A percentile compares a stretch with the other conserved stretches of the same genome.
Conservation (phyloP, 37 sponge, comb jelly and placozoan genomes). For the Oopsacas minuta region DNA sequence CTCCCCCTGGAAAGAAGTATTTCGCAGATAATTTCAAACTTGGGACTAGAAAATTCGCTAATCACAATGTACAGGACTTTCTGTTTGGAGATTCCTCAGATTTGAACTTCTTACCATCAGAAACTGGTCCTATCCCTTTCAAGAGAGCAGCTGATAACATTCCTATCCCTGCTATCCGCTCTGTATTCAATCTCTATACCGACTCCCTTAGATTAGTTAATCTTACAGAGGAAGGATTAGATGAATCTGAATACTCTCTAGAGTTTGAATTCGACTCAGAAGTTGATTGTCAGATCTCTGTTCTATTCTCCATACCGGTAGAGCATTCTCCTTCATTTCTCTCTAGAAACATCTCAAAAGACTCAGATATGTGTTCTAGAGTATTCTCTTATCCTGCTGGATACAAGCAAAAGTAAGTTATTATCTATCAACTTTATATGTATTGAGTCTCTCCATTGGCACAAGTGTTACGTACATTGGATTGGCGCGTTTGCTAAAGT, state of each 20-base stretch:
- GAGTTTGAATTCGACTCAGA: not conserved
- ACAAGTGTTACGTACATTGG: no score
- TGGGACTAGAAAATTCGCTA: not conserved
- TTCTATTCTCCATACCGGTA: not conserved
- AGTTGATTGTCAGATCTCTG: not conserved
- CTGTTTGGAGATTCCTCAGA: not conserved
- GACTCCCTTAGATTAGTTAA: not conserved
- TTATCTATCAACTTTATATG: no score
- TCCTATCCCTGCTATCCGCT: not conserved
- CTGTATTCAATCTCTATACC: not conserved
- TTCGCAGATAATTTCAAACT: constrained; percentile 14
- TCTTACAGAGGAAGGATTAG: not conserved
- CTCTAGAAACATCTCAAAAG: not conserved
- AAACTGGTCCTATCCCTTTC: not conserved
- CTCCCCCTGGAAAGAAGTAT: constrained; percentile 14
- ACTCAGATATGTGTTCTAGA: not conserved
- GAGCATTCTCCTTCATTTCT: not conserved
- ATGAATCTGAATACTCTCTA: not conserved
- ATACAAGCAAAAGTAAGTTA: constrained; percentile 5
- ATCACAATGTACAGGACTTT: not conserved
- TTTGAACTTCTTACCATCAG: not conserved
- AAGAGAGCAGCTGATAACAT: not conserved
- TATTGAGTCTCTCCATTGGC: no score
- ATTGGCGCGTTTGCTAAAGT: no score
- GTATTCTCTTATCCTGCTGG: not conserved